These are phyloP conservation scores for Anoplius nigerrimus DNA, from an alignment of 2,888 invertebrate species.

Conservation along the genomic window DNA sequence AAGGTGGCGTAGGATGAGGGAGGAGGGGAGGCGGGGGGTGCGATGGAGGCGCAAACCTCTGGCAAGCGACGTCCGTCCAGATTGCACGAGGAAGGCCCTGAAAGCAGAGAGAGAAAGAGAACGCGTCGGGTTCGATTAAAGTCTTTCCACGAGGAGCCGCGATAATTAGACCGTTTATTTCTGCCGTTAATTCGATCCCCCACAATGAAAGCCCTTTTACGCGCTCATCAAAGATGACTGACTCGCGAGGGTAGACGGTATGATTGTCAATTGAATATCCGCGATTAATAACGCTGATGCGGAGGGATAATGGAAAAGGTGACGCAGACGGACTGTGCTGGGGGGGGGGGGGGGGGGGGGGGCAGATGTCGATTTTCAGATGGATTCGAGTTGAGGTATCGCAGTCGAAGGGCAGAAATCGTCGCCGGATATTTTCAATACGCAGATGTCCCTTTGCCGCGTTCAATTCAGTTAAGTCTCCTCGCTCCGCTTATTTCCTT, in stretches of 20 bases:
- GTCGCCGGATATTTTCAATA: constrained; percentile 33
- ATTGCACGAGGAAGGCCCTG: constrained; percentile 34
- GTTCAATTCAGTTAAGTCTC: too few species aligned
- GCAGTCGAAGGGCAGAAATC: constrained; percentile 16
- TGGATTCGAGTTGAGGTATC: background rate
- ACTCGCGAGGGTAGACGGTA: too few species aligned
- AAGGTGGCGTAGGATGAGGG: background rate
- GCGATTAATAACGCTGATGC: too few species aligned
- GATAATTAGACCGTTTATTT: constrained; percentile 33
- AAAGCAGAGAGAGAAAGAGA: constrained; percentile 26
- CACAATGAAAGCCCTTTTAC: too few species aligned
- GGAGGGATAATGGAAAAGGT: too few species aligned
- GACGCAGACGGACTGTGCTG: too few species aligned
- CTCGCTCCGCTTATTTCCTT: too few species aligned
- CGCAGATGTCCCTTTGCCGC: constrained; percentile 25
- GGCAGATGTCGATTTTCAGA: too few species aligned
- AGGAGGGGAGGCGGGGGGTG: background rate
- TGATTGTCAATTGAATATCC: too few species aligned
- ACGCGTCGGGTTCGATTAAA: constrained; percentile 41
- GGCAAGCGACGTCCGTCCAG: constrained; percentile 52
- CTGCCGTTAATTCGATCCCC: constrained; percentile 36
- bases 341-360: too few species aligned
- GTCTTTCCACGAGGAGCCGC: constrained; percentile 32
- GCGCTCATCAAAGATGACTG: too few species aligned
- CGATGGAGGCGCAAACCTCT: constrained; percentile 29